These are phyloP conservation scores for Tinamus major DNA, from an alignment of 2,797 vertebrate species.

Conservation along the genomic window DNA sequence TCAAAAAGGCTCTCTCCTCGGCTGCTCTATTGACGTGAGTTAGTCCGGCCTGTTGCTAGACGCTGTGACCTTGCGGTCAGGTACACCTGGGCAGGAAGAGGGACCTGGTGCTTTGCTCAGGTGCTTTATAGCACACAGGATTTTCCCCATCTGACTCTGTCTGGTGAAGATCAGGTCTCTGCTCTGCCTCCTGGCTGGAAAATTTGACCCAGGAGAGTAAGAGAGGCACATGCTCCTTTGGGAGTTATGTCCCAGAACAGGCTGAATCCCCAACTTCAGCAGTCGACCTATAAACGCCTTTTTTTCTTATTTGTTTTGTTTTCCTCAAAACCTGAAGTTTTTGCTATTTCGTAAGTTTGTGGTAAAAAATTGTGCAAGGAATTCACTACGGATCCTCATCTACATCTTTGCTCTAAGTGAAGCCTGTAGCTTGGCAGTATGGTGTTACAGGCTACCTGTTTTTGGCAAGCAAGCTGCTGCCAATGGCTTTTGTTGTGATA, in stretches of 20 bases:
- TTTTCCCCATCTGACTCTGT: not conserved
- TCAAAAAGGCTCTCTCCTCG: conserved; percentile 88
- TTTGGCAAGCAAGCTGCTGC: not conserved
- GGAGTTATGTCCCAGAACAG: not conserved
- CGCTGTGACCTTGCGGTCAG: not conserved
- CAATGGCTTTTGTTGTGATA: not conserved
- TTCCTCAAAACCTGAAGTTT: not conserved
- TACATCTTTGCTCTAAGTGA: not conserved
- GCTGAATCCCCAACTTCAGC: not conserved
- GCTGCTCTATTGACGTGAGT: conserved; percentile 90
- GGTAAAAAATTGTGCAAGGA: not conserved
- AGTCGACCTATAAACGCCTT: not conserved
- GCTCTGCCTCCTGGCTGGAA: not conserved
- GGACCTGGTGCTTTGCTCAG: not conserved
- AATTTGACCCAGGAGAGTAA: not conserved
- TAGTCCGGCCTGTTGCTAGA: not conserved
- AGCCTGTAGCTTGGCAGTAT: not conserved
- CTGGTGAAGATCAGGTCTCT: not conserved
- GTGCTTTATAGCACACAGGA: not conserved
- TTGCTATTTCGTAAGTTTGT: not conserved
- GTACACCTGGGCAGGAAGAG: fast-evolving
- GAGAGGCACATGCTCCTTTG: not conserved
- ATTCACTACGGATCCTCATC: not conserved
- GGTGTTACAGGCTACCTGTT: not conserved
- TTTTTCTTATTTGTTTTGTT: not conserved